Evolutionary conservation across 1,140 invertebrate genomes (phyloP).

Genomic region (Schmidtea mediterranea): DNA sequence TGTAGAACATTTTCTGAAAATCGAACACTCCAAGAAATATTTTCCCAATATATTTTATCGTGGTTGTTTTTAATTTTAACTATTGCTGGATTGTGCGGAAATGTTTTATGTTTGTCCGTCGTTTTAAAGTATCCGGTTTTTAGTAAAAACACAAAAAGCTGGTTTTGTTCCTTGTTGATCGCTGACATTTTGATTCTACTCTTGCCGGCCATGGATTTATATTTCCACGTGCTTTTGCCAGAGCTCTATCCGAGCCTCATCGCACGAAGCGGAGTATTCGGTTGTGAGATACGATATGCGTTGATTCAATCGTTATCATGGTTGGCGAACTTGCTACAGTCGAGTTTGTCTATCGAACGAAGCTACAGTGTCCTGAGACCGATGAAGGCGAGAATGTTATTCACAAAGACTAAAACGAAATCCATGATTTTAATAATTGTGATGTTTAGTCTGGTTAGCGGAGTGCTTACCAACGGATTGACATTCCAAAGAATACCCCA

Average conservation of each 20-base stretch:
- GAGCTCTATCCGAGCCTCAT: too few relatives aligned
- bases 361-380: background rate
- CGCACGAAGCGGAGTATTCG: background rate
- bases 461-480: background rate
- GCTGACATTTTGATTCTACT: conserved; percentile 2
- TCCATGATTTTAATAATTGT: background rate
- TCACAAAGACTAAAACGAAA: background rate
- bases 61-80: too few relatives aligned
- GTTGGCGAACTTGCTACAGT: background rate
- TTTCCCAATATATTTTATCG: too few relatives aligned
- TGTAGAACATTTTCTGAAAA: too few relatives aligned
- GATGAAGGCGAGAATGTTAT: background rate
- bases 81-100: background rate
- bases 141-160: background rate
- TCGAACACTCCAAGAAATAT: too few relatives aligned
- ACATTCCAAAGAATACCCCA: background rate
- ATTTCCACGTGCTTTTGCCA: background rate
- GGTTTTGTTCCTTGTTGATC: background rate
- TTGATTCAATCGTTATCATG: background rate
- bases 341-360: background rate
- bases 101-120: background rate
- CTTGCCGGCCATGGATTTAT: background rate
- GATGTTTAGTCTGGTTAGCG: background rate
- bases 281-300: background rate
- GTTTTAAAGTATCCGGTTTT: background rate